A percentile compares a stretch with the other conserved stretches of the same genome.
Conservation (phyloP, 2,888 invertebrate species). For the Microplitis manilae region DNA sequence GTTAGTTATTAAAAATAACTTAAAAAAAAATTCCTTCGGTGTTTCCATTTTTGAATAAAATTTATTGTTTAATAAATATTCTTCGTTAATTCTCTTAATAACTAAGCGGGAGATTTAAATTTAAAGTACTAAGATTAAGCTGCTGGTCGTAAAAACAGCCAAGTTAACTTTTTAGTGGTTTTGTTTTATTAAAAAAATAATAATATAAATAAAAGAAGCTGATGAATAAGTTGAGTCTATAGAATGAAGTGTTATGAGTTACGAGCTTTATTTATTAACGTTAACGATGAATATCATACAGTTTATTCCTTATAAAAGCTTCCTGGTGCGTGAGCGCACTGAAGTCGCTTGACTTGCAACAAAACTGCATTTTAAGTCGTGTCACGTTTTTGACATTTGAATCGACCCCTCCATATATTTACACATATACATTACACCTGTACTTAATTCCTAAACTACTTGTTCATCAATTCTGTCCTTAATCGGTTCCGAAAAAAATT, state of each 20-base stretch:
- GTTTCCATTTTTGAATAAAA: too few relatives aligned
- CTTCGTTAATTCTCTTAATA: neutral
- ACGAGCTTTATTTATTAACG: constrained; percentile 12
- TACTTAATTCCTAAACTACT: too few relatives aligned
- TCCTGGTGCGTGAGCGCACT: constrained; percentile 34
- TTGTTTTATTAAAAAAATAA: constrained; percentile 4
- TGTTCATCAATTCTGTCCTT: too few relatives aligned
- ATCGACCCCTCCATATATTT: constrained; percentile 49
- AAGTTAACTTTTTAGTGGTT: constrained; percentile 3
- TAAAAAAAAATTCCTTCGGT: too few relatives aligned
- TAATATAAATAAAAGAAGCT: neutral
- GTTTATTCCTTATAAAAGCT: constrained; percentile 33
- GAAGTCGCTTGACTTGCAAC: constrained; percentile 48
- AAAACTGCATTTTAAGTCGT: constrained; percentile 47
- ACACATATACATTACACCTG: too few relatives aligned
- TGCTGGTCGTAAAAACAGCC: neutral
- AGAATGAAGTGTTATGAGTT: neutral
- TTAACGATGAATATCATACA: neutral
- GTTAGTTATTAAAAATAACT: too few relatives aligned
- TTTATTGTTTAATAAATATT: neutral
- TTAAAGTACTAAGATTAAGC: neutral
- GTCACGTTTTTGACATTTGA: constrained; percentile 48
- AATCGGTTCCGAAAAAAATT: too few relatives aligned
- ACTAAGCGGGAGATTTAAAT: neutral
- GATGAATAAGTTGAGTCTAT: constrained; percentile 3